A percentile compares a stretch with the other conserved stretches of the same genome.
These are phyloP conservation scores for Netelia virgata DNA, from an alignment of 2,888 invertebrate genomes.

Conservation along the genomic window DNA sequence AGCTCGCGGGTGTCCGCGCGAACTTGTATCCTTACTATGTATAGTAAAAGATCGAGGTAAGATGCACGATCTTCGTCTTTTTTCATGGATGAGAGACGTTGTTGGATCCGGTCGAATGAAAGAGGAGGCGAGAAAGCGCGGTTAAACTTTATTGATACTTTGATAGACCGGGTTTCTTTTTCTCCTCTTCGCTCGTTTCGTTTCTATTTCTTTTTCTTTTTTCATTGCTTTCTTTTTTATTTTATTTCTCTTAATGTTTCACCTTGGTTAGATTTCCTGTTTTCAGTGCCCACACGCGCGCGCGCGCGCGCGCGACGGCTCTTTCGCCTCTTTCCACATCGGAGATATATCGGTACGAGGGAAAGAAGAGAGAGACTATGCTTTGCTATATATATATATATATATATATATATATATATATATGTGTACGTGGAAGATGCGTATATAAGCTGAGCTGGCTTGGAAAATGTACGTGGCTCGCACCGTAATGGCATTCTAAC, in stretches of 20 bases:
- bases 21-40: background rate
- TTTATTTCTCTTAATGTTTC: background rate
- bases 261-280: conserved; percentile 18
- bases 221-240: background rate
- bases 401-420: too few relatives aligned
- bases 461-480: conserved; percentile 64
- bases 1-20: conserved; percentile 29
- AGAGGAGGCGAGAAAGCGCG: conserved; percentile 39
- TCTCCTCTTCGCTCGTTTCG: background rate
- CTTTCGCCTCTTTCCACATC: background rate
- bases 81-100: conserved; percentile 14
- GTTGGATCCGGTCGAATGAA: conserved; percentile 33
- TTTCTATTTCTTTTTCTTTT: too few relatives aligned
- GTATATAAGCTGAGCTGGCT: conserved; percentile 24
- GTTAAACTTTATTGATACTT: conserved; percentile 54
- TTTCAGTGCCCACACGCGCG: conserved; percentile 16
- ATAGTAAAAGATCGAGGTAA: conserved; percentile 21
- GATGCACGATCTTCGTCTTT: conserved; percentile 27
- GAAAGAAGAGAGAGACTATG: conserved; percentile 58
- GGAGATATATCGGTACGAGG: conserved; percentile 26
- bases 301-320: too few relatives aligned
- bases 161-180: conserved; percentile 39
- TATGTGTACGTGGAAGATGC: background rate
- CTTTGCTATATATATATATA: background rate
- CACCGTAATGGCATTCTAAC: conserved; percentile 74